phyloP scores from a whole-genome alignment of 2,113 vertebrate genomes.

The Boulengeromyrus knoepffleri region DNA sequence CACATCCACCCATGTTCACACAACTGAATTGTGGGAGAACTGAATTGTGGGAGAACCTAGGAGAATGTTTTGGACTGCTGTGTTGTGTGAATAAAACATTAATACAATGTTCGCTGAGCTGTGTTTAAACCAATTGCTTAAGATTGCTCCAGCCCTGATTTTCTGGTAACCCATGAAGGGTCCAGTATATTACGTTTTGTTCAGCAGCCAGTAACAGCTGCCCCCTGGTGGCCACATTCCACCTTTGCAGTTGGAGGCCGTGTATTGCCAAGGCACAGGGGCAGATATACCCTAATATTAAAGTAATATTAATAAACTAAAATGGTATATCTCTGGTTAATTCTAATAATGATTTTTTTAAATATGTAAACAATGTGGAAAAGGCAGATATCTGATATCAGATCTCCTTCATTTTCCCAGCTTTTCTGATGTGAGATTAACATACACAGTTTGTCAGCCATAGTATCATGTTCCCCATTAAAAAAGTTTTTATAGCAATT shows the following conservation, averaged over 20 bases:
- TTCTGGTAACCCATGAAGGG: not conserved
- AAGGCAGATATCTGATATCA: not conserved
- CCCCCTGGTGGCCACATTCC: slow-evolving; percentile 1
- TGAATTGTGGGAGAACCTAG: not conserved
- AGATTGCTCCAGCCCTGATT: not conserved
- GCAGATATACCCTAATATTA: not conserved
- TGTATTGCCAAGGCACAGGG: not conserved
- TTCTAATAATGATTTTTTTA: not conserved
- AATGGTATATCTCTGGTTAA: not conserved
- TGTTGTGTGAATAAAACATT: not conserved
- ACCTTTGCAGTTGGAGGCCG: not conserved
- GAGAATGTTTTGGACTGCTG: not conserved
- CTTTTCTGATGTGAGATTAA: not conserved
- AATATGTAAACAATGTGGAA: not conserved
- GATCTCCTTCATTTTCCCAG: not conserved
- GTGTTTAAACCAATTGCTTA: not conserved
- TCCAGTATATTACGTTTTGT: not conserved
- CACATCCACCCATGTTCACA: not conserved
- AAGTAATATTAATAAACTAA: not conserved
- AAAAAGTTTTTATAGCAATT: not conserved
- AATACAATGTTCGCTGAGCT: not conserved
- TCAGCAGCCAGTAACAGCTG: not conserved
- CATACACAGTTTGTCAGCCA: not conserved
- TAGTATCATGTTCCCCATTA: not conserved
- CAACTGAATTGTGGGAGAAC: not conserved